Evolutionary conservation across 2,888 invertebrate species (phyloP), one percentile per base, ranked within the genome.

Genomic region (Lamellibrachia satsuma): DNA sequence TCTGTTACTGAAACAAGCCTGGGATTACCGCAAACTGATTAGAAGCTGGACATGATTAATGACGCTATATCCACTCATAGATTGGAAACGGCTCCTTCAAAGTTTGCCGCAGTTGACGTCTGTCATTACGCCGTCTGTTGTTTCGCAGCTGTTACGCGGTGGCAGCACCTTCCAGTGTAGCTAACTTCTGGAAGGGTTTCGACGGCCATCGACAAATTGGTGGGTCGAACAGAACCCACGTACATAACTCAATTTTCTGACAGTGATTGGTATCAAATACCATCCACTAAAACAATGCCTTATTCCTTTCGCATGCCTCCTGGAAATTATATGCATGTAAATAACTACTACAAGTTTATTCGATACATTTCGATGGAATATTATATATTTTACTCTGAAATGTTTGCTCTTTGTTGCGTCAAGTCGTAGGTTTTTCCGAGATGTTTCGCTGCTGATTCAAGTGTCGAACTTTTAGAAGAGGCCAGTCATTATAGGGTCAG

Each of bases 1-100:
- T 75, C n/a, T 75, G 75, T 75, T 75, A 22, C 22, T n/a, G 75
- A 75, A 75, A 75, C 22, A 75, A 75, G 75, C 75, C 75, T 75
- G 22, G 75, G 75, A 75, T 75, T 75, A 75, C 75, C 22, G 75
- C 75, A n/a, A 39, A 15, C 75, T 75, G 75, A 75, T 75, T 75
- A 75, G 75, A 75, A 22, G 22, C 75, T 75, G 75, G 75, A 75
- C 75, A 75, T 75, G 75, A 75, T 75, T 75, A 75, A 75, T 75
- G 75, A 75, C 22, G 22, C 75, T 75, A 75, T 75, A n/a, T 75
- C 75, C 75, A 75, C 75, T 75, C 11, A 22, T 22, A 75, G 75
- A 75, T 75, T 75, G 75, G 15, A 75, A 75, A 75, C 75, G 75
- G 75, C 75, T n/a, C 22, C 15, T 75, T 75, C 75, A 75, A 75